Percentiles rank a stretch among this genome's conserved stretches.
phyloP scores from a whole-genome alignment of 2,888 invertebrate genomes.

The Drosophila ezoana region DNA sequence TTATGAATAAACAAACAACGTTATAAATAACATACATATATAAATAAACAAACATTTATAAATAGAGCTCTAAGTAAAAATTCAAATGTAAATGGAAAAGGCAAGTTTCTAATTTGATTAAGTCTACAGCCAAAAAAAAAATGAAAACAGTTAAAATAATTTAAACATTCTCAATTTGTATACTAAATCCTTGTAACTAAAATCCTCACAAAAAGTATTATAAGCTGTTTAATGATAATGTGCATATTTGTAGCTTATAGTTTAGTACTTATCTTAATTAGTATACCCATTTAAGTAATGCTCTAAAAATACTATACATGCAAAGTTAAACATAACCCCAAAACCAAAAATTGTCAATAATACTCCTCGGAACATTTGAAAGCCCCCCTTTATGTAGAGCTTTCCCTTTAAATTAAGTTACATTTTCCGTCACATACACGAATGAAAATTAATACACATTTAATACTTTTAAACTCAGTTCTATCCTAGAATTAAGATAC shows the following conservation, averaged over 20 bases:
- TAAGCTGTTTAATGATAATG: conserved; percentile 9
- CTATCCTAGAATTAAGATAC: background rate
- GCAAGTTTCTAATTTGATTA: conserved; percentile 11
- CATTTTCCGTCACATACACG: background rate
- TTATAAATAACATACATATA: conserved; percentile 20
- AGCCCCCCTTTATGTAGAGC: background rate
- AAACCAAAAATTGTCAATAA: conserved; percentile 30
- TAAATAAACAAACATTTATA: conserved; percentile 34
- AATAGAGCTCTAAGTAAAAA: conserved; percentile 46
- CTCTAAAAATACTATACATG: conserved; percentile 11
- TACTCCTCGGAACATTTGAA: background rate
- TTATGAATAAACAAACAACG: conserved; percentile 27
- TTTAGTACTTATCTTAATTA: conserved; percentile 45
- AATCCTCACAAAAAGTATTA: conserved; percentile 28
- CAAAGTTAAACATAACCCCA: conserved; percentile 5
- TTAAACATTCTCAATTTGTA: conserved; percentile 16
- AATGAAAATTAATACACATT: background rate
- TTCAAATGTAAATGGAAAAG: conserved; percentile 34
- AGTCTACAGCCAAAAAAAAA: conserved; percentile 6
- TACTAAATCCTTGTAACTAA: conserved; percentile 51
- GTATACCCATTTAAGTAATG: conserved; percentile 55
- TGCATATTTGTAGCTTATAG: conserved; percentile 47
- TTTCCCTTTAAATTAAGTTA: background rate
- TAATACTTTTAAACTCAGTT: background rate
- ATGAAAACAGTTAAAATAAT: background rate